A percentile compares a stretch with the other conserved stretches of the same genome.
Evolutionary conservation across 2,888 invertebrate species (phyloP).

Genomic region (Teinopalpus imperialis): DNA sequence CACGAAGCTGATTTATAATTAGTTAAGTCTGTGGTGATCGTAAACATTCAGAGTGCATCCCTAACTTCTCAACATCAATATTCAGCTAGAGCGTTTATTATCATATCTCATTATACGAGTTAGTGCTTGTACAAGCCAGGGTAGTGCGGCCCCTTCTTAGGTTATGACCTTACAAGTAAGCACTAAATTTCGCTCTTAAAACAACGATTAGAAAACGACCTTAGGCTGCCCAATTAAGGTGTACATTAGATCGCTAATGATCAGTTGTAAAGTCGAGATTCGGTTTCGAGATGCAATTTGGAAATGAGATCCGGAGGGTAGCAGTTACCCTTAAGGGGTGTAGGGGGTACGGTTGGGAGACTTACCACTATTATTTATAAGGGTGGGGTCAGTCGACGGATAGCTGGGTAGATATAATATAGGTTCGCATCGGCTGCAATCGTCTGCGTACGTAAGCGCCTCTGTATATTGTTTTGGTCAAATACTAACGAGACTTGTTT

Average conservation of each 20-base stretch:
- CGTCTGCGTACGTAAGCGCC: conserved; percentile 56
- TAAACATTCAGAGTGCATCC: conserved; percentile 71
- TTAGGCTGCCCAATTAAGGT: conserved; percentile 39
- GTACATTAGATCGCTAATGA: conserved; percentile 37
- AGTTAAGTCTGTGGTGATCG: conserved; percentile 43
- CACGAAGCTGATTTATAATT: conserved; percentile 34
- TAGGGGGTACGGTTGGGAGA: conserved; percentile 58
- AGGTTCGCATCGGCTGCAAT: conserved; percentile 49
- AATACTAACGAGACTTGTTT: conserved; percentile 35
- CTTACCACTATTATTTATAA: conserved; percentile 81
- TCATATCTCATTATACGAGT: conserved; percentile 82
- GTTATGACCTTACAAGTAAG: conserved; percentile 65
- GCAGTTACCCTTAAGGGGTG: conserved; percentile 67
- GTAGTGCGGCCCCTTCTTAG: conserved; percentile 64
- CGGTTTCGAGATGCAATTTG: conserved; percentile 78
- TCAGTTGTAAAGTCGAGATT: conserved; percentile 72
- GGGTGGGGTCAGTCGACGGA: conserved; percentile 75
- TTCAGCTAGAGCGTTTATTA: conserved; percentile 79
- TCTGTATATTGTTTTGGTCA: conserved; percentile 64
- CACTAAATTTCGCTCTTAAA: conserved; percentile 54
- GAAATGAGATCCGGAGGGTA: conserved; percentile 79
- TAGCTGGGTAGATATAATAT: conserved; percentile 52
- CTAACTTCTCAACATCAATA: conserved; percentile 78
- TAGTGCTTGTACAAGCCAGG: conserved; percentile 71
- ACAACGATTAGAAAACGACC: conserved; percentile 37